These are phyloP conservation scores for Zaprionus tsacasi DNA, from an alignment of 1,140 invertebrate genomes.

Conservation along the genomic window DNA sequence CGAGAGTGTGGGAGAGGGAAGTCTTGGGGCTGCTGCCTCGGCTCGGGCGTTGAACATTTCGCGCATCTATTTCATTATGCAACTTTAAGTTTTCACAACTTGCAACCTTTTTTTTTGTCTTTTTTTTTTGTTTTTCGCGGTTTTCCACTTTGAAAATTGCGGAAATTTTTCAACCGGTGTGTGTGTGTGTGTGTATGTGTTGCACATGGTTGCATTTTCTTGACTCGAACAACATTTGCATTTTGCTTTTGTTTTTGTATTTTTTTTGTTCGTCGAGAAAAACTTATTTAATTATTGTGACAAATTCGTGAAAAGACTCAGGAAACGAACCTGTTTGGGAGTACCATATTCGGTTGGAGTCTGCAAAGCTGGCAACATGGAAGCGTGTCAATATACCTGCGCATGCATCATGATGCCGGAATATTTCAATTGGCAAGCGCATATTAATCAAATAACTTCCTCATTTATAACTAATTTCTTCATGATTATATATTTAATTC, in stretches of 20 bases:
- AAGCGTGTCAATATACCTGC: neutral
- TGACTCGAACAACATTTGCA: constrained; percentile 66
- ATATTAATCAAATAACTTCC: constrained; percentile 71
- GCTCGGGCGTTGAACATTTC: constrained; percentile 71
- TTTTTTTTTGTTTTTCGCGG: constrained; percentile 40
- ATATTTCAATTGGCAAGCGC: constrained; percentile 46
- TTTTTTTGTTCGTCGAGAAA: constrained; percentile 46
- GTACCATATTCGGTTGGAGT: constrained; percentile 3
- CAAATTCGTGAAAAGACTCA: constrained; percentile 73
- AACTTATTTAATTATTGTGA: constrained; percentile 68
- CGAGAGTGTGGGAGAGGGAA: neutral
- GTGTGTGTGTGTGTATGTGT: constrained; percentile 26
- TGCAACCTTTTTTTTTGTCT: constrained; percentile 27
- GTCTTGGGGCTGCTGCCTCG: constrained; percentile 2
- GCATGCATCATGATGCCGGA: neutral
- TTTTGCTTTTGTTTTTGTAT: constrained; percentile 49
- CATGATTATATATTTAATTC: constrained; percentile 24
- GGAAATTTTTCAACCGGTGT: constrained; percentile 53
- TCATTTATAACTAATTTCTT: constrained; percentile 32
- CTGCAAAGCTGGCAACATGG: neutral
- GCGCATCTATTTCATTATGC: constrained; percentile 81
- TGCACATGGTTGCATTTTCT: constrained; percentile 72
- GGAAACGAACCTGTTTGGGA: constrained; percentile 66
- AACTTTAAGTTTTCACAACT: constrained; percentile 67
- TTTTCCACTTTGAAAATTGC: constrained; percentile 70